These are phyloP conservation scores for Acholoe squamosa DNA, from an alignment of 2,888 invertebrate genomes.

Conservation along the genomic window DNA sequence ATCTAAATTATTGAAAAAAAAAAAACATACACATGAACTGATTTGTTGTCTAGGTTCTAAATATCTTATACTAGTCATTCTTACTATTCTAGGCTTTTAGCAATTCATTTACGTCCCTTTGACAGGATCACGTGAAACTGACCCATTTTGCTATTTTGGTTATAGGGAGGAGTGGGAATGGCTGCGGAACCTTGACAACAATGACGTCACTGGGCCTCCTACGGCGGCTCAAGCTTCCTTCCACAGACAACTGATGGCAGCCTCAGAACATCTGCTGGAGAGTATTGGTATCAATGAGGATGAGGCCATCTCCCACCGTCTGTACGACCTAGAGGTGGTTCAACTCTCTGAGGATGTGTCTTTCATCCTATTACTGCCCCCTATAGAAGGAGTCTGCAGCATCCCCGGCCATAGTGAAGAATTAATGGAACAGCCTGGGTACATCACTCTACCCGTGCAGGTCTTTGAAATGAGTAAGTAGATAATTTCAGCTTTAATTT, in stretches of 20 bases:
- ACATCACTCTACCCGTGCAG: constrained; percentile 94
- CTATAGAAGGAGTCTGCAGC: constrained; percentile 95
- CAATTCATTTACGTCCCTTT: too few relatives aligned
- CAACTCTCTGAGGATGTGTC: constrained; percentile 95
- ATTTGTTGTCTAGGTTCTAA: too few relatives aligned
- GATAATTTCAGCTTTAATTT: too few relatives aligned
- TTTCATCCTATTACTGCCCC: constrained; percentile 95
- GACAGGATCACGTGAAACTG: too few relatives aligned
- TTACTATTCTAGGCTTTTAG: too few relatives aligned
- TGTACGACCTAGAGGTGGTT: constrained; percentile 96
- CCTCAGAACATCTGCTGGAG: constrained; percentile 79
- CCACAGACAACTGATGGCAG: constrained; percentile 79
- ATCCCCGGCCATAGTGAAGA: constrained; percentile 91
- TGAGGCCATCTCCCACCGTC: constrained; percentile 84
- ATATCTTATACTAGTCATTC: too few relatives aligned
- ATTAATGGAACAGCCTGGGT: constrained; percentile 91
- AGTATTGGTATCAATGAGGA: constrained; percentile 79
- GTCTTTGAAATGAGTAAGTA: constrained; percentile 86
- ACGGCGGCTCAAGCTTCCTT: constrained; percentile 82
- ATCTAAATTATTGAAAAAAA: too few relatives aligned
- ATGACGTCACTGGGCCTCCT: constrained; percentile 71
- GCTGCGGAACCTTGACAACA: constrained; percentile 86
- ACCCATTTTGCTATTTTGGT: constrained; percentile 52
- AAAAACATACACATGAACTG: too few relatives aligned
- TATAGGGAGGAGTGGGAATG: constrained; percentile 97